Base-by-base conservation (phyloP, 92 coral and sea anemone species). In the Zoanthus gigantus region DNA sequence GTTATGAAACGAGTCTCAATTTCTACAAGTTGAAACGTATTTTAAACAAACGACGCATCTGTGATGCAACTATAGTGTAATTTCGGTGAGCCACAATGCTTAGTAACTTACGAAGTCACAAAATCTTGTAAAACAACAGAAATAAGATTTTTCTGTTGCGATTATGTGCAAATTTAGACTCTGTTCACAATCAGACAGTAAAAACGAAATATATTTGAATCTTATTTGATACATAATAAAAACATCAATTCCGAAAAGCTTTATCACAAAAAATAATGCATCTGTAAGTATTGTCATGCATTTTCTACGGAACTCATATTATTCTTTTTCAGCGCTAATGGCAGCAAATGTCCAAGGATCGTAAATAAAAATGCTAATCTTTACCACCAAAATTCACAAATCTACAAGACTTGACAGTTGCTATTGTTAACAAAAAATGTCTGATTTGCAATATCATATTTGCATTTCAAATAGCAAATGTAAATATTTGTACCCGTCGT, bases 281-380 rank as follows among this genome's bases (percentile, higher is more conserved):
- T 81, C 56, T 60, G 9, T 45, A 34, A 29, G 23, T 58, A 5
- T 69, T 9, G 46, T 31, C 2, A 11, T 65, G 11, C 44, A 9
- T 13, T 47, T 68, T 52, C 85, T 5, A 37, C 8, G 6, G 54
- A 0, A 6, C n/a, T 23, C 37, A 2, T 37, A 45, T 65, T 30
- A 29, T 81, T 12, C 3, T 15, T 66, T 81, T 46, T 81, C 57
- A 23, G 63, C 71, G 16, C 61, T 23, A 7, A 32, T 6, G n/a
- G 11, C 48, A 60, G 71, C 18, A 44, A 65, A 66, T 30, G 13
- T 4, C 1, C 75, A 81, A 6, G 67, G 85, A 29, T 7, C 1
- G 67, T 81, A 44, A 65, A 65, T 23, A 44, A 81, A 79, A 81
- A 81, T 81, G 85, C 85, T 45, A 81, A 81, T 81, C 54, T 23